Evolutionary conservation across 2,113 vertebrate species (phyloP).

Genomic region (Channa maculata): DNA sequence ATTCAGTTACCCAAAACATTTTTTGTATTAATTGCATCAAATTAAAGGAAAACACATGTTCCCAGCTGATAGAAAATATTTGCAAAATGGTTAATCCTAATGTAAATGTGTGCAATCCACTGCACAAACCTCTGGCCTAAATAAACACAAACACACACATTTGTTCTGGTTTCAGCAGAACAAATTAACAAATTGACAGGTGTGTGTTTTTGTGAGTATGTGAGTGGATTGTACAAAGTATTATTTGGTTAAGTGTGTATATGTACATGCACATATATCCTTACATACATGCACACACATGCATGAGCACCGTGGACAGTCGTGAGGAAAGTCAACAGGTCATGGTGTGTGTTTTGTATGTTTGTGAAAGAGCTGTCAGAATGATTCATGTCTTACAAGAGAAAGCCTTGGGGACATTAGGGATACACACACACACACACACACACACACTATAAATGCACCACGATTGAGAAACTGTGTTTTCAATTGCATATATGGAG

Average conservation of each 20-base stretch:
- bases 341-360: constrained; percentile 1
- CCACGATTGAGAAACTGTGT: too few species aligned
- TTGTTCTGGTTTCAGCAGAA: neutral
- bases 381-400: constrained; percentile 36
- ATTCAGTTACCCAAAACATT: too few species aligned
- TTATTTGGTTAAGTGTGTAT: neutral
- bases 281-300: neutral
- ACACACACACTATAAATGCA: too few species aligned
- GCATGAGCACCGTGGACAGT: constrained; percentile 7
- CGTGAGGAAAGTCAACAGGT: constrained; percentile 23
- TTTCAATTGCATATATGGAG: too few species aligned
- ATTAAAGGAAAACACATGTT: too few species aligned
- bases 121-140: too few species aligned
- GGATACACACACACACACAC: constrained; percentile 18
- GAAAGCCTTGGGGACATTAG: constrained; percentile 14
- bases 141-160: neutral
- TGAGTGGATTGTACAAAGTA: neutral
- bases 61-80: too few species aligned
- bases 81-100: too few species aligned
- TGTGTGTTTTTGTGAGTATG: neutral
- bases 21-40: too few species aligned
- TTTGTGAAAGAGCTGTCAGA: constrained; percentile 36
- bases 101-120: too few species aligned
- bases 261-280: neutral
- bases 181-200: neutral